phyloP scores from a whole-genome alignment of 1,140 invertebrate genomes.

The Pinna nobilis region DNA sequence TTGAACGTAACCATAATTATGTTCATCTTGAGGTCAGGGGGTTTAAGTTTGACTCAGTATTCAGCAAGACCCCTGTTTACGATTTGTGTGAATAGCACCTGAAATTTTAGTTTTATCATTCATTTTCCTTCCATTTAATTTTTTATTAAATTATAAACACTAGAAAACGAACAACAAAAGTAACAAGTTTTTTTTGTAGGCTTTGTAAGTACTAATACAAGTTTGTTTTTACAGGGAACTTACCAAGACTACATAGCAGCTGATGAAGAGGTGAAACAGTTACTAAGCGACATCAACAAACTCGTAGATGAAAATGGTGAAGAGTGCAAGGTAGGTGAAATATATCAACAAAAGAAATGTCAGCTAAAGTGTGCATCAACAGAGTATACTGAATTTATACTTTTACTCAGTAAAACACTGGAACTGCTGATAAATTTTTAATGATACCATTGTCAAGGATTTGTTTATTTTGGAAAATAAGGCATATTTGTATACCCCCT shows the following conservation, averaged over 20 bases:
- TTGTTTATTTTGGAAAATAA: conserved; percentile 58
- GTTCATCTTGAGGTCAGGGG: too few relatives aligned
- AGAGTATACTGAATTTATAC: neutral
- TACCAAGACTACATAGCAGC: conserved; percentile 71
- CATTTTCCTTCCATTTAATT: too few relatives aligned
- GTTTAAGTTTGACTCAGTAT: too few relatives aligned
- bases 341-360: neutral
- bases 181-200: too few relatives aligned
- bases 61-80: too few relatives aligned
- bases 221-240: conserved; percentile 62
- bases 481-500: conserved; percentile 69
- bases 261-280: conserved; percentile 69
- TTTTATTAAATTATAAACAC: too few relatives aligned
- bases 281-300: conserved; percentile 67
- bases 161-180: too few relatives aligned
- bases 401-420: too few relatives aligned
- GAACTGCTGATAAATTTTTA: too few relatives aligned
- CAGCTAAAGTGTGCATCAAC: neutral
- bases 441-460: neutral
- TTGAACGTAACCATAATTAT: too few relatives aligned
- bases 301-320: conserved; percentile 69
- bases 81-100: too few relatives aligned
- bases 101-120: too few relatives aligned
- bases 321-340: conserved; percentile 68
- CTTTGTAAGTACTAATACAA: neutral